phyloP scores from a whole-genome alignment of 2,113 vertebrate genomes.

The Poeciliopsis prolifica region DNA sequence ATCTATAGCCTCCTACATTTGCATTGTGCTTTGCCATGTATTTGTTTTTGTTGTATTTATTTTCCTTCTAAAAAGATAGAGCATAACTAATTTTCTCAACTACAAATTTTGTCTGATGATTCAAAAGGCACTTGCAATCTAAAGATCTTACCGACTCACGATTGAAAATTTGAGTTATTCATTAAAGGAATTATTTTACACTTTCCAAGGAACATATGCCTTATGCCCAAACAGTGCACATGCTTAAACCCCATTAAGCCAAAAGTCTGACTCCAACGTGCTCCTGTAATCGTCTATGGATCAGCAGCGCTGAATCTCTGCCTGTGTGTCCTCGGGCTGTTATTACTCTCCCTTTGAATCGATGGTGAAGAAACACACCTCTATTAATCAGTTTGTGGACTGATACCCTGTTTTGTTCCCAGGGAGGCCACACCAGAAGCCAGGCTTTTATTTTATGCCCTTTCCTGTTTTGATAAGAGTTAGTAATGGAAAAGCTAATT shows the following conservation, averaged over 20 bases:
- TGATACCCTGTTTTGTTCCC: conserved; percentile 13
- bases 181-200: background rate
- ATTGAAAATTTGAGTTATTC: background rate
- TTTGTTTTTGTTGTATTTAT: background rate
- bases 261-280: background rate
- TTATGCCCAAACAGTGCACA: background rate
- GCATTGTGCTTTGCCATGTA: background rate
- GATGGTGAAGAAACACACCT: conserved; percentile 2
- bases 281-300: background rate
- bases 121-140: background rate
- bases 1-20: background rate
- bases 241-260: background rate
- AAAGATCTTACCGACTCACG: background rate
- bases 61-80: too few relatives aligned
- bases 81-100: too few relatives aligned
- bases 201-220: background rate
- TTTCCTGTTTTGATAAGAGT: conserved; percentile 38
- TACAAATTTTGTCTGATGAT: background rate
- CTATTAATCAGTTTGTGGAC: conserved; percentile 34
- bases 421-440: conserved; percentile 25
- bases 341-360: conserved; percentile 23
- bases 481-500: conserved; percentile 31
- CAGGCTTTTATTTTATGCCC: conserved; percentile 46
- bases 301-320: background rate
- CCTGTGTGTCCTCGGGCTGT: conserved; percentile 14